phyloP scores from a whole-genome alignment of 2,797 vertebrate genomes.

The Enteromius treurensis region DNA sequence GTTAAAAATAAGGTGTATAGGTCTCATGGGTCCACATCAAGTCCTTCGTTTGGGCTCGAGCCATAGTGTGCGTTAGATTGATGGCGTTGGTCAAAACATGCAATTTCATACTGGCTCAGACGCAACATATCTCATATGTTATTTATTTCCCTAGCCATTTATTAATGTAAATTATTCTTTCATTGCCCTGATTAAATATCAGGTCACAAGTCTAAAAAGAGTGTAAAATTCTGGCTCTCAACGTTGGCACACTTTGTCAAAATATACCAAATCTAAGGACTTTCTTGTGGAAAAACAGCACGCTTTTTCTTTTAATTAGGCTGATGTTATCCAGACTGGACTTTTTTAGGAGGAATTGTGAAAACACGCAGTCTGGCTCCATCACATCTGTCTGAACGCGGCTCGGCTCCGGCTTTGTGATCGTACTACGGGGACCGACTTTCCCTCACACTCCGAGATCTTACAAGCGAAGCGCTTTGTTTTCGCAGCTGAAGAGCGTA shows the following conservation, averaged over 20 bases:
- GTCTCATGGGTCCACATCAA: neutral
- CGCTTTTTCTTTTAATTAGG: constrained; percentile 37
- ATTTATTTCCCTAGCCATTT: constrained; percentile 35
- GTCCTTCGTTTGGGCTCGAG: neutral
- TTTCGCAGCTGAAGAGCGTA: constrained; percentile 73
- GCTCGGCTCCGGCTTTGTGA: constrained; percentile 57
- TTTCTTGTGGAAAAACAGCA: constrained; percentile 23
- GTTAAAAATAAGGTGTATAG: neutral
- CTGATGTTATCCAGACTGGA: constrained; percentile 47
- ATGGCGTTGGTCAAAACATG: constrained; percentile 20
- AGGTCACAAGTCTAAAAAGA: constrained; percentile 23
- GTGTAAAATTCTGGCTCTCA: constrained; percentile 38
- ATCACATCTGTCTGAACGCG: constrained; percentile 57
- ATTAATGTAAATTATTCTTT: constrained; percentile 49
- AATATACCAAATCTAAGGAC: constrained; percentile 29
- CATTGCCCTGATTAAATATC: constrained; percentile 41
- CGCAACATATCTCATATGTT: constrained; percentile 11
- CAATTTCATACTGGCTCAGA: constrained; percentile 34
- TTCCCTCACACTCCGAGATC: constrained; percentile 63
- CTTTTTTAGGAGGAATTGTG: constrained; percentile 36
- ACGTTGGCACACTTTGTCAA: constrained; percentile 33
- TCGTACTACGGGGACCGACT: constrained; percentile 60
- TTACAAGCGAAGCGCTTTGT: constrained; percentile 62
- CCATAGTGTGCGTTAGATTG: neutral
- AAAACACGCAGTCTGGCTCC: constrained; percentile 50